phyloP scores from a whole-genome alignment of 2,113 vertebrate species.

The Chaetorhynchus papuensis region DNA sequence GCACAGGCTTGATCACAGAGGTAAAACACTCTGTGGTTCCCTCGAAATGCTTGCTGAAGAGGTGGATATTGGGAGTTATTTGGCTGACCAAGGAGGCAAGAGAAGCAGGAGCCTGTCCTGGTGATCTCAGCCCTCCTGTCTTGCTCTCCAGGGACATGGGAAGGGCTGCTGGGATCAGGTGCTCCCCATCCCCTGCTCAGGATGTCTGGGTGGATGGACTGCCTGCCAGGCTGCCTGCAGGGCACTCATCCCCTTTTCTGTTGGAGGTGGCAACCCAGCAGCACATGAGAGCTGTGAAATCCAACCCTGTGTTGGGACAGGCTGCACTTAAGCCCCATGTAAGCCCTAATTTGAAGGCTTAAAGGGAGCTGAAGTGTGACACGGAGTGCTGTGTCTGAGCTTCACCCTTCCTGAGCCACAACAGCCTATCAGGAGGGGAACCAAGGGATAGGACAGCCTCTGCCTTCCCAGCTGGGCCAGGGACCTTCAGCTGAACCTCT shows the following conservation, averaged over 20 bases:
- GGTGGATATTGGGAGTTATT: background rate
- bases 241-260: background rate
- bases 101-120: background rate
- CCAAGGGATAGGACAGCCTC: background rate
- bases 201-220: background rate
- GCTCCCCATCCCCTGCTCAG: background rate
- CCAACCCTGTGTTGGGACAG: background rate
- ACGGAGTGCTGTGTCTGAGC: background rate
- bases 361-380: background rate
- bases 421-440: background rate
- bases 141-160: fast-evolving
- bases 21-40: background rate
- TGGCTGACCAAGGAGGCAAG: background rate
- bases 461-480: background rate
- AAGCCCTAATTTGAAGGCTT: conserved; percentile 6
- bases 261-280: background rate
- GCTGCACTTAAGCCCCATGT: background rate
- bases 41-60: background rate
- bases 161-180: background rate
- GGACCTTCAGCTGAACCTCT: background rate
- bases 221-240: background rate
- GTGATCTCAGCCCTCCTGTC: background rate
- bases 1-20: fast-evolving
- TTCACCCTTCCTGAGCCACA: background rate
- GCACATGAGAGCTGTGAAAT: background rate